phyloP scores from a whole-genome alignment of 2,797 vertebrate species.

The Simalia tracyae region DNA sequence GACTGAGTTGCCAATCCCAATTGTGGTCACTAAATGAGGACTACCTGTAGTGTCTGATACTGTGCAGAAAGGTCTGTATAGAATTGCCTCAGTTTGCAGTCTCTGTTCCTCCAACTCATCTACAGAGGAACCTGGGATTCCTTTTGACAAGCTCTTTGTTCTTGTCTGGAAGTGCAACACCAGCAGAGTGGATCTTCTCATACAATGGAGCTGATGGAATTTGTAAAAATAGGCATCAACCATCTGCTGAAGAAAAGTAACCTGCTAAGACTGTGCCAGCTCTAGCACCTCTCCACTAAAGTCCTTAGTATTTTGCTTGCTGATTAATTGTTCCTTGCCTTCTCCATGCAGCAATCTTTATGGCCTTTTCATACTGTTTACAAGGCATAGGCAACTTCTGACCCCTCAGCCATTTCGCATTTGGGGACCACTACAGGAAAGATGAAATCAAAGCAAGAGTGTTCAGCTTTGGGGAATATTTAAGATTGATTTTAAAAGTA shows the following conservation, averaged over 20 bases:
- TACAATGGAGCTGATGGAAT: not conserved
- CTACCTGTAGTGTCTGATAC: not conserved
- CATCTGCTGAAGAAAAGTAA: conserved; percentile 7
- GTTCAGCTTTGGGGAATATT: not conserved
- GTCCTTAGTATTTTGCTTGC: not conserved
- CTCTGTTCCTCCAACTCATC: not conserved
- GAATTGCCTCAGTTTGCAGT: not conserved
- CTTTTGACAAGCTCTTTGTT: not conserved
- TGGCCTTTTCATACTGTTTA: not conserved
- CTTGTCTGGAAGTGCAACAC: not conserved
- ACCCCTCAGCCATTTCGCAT: not conserved
- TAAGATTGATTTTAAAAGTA: not conserved
- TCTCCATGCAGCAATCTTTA: not conserved
- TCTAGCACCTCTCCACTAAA: not conserved
- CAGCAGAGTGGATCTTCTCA: not conserved
- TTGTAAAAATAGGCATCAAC: conserved; percentile 8
- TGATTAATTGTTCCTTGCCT: not conserved
- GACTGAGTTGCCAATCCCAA: not conserved
- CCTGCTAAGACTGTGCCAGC: not conserved
- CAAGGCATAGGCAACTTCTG: not conserved
- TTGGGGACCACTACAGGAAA: not conserved
- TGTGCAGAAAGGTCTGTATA: not conserved
- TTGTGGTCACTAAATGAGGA: not conserved
- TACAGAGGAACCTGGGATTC: not conserved
- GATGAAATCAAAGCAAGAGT: not conserved